Evolutionary conservation across 2,797 vertebrate genomes (phyloP), one percentile per base, ranked within the genome.

Genomic region (Pogoniulus pusillus): DNA sequence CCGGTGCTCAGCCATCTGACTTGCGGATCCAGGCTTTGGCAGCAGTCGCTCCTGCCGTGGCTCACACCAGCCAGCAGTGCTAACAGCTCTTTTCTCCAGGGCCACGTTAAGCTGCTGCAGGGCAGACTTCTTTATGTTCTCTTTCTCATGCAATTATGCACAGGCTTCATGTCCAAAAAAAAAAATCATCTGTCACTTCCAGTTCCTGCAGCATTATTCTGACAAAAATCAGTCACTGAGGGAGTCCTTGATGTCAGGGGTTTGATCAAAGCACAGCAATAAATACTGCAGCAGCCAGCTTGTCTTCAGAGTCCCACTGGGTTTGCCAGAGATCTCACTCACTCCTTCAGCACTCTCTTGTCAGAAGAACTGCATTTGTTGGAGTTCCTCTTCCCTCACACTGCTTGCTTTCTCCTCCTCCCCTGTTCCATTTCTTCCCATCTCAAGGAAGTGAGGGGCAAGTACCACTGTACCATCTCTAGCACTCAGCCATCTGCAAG

Each of bases 241-340:
- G 49, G 93, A 96, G 91, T 91, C 90, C 95, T 96, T 96, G 95
- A 96, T 97, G 95, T 96, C 95, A 97, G 90, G 91, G 43, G 80
- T 86, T 92, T 94, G 89, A 94, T 95, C 91, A 96, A 96, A 96
- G 94, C 59, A 76, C 92, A 90, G 96, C 59, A 87, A 96, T 97
- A 96, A 96, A 97, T 96, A 94, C 8, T 74, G 73, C 93, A 84
- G 91, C 92, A 94, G 92, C 51, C 91, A 27, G 82, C 91, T 94
- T 96, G 94, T 96, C 96, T 96, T 96, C 59, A 7, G 86, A 60
- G 81, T 57, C 73, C 89, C 89, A 59, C 87, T 95, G 87, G 64
- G 58, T 96, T 95, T 96, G 95, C 94, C 96, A 97, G 94, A 94
- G 94, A 90, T 92, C 94, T 95, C 95, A 96, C 96, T 96, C 95